Percentiles rank a stretch among this genome's conserved stretches.
Conservation (phyloP, 64 coral and sea anemone genomes). For the Anthopleura sola region DNA sequence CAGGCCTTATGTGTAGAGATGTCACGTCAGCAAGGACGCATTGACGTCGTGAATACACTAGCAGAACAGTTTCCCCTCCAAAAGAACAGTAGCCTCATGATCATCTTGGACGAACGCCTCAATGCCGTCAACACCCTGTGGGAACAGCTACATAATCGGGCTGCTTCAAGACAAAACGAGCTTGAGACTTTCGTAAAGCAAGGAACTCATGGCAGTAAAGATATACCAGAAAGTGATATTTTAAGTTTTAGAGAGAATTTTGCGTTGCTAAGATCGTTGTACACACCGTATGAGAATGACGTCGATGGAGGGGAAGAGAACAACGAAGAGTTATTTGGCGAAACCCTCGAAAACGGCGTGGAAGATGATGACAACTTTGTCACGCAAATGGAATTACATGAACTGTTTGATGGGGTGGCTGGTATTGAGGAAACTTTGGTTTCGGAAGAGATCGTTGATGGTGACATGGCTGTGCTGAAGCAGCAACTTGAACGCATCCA, state of each 20-base stretch:
- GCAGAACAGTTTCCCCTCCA: slow-evolving; percentile 41
- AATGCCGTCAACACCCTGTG: slow-evolving; percentile 74
- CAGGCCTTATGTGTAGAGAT: slow-evolving; percentile 84
- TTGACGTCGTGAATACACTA: slow-evolving; percentile 78
- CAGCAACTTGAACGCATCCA: slow-evolving; percentile 67
- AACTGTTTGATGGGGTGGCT: slow-evolving; percentile 79
- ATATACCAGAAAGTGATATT: slow-evolving; percentile 32
- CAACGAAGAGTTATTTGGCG: not conserved
- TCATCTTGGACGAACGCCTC: slow-evolving; percentile 84
- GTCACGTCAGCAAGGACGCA: slow-evolving; percentile 77
- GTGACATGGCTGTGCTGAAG: slow-evolving; percentile 55
- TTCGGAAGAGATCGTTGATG: slow-evolving; percentile 44
- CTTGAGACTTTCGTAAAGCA: slow-evolving; percentile 55
- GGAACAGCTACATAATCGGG: slow-evolving; percentile 67
- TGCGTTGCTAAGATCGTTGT: slow-evolving; percentile 59
- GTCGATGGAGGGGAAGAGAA: slow-evolving; percentile 1
- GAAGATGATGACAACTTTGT: slow-evolving; percentile 70
- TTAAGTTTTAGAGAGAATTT: slow-evolving; percentile 70
- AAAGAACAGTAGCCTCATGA: slow-evolving; percentile 53
- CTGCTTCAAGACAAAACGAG: slow-evolving; percentile 54
- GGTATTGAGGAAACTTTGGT: slow-evolving; percentile 70
- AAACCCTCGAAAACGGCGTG: slow-evolving; percentile 27
- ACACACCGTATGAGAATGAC: slow-evolving; percentile 15
- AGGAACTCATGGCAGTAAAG: not conserved
- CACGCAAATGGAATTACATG: slow-evolving; percentile 79